A percentile compares a stretch with the other conserved stretches of the same genome.
These are phyloP conservation scores for Pomacea maculata DNA, from an alignment of 1,140 invertebrate genomes.

Conservation along the genomic window DNA sequence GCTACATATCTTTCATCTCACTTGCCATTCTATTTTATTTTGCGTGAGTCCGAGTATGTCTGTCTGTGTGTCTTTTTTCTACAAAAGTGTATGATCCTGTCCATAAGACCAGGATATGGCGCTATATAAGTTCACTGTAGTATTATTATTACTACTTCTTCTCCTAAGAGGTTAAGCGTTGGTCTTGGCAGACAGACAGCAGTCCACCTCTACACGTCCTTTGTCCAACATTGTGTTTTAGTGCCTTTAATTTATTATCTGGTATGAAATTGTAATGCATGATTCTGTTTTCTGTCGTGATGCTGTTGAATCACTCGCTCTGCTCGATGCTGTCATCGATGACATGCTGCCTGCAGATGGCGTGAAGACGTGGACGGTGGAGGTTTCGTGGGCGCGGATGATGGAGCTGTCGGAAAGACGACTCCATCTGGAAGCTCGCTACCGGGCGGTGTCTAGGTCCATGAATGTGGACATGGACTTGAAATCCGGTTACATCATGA, in stretches of 20 bases:
- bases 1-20: too few relatives aligned
- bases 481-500: conserved; percentile 44
- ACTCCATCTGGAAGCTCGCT: not conserved
- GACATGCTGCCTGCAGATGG: conserved; percentile 16
- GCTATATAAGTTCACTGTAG: too few relatives aligned
- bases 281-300: too few relatives aligned
- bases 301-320: not conserved
- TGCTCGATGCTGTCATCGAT: not conserved
- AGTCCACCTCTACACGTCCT: too few relatives aligned
- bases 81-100: too few relatives aligned
- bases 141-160: too few relatives aligned
- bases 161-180: too few relatives aligned
- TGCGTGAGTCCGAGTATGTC: too few relatives aligned
- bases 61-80: too few relatives aligned
- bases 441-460: not conserved
- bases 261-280: not conserved
- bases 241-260: not conserved
- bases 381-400: conserved; percentile 12
- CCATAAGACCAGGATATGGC: too few relatives aligned
- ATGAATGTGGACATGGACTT: conserved; percentile 8
- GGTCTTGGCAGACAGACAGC: too few relatives aligned
- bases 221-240: not conserved
- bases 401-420: not conserved
- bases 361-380: conserved; percentile 19
- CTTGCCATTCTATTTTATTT: too few relatives aligned